Evolutionary conservation across 1,140 invertebrate species (phyloP).

Genomic region (Drosophila tristis): DNA sequence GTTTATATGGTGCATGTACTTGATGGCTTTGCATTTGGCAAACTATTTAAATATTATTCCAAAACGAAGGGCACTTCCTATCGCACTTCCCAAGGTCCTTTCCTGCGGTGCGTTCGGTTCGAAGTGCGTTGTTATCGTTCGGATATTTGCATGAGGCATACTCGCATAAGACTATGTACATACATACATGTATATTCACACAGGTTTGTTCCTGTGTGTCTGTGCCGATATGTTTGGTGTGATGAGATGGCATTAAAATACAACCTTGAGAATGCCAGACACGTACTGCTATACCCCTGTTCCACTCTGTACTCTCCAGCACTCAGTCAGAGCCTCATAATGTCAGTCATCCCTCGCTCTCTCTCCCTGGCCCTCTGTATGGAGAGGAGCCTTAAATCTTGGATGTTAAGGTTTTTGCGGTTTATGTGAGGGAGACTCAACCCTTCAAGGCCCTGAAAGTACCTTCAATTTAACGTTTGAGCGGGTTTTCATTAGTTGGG

Average conservation of each 20-base stretch:
- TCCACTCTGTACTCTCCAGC: not conserved
- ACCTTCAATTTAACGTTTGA: slow-evolving; percentile 66
- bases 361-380: not conserved
- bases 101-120: slow-evolving; percentile 25
- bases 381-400: slow-evolving; percentile 37
- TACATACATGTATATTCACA: slow-evolving; percentile 15
- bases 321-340: slow-evolving; percentile 23
- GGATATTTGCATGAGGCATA: slow-evolving; percentile 65
- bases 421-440: slow-evolving; percentile 9
- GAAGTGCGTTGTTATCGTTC: slow-evolving; percentile 75
- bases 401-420: slow-evolving; percentile 52
- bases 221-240: slow-evolving; percentile 16
- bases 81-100: slow-evolving; percentile 53
- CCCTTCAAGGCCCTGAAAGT: slow-evolving; percentile 9
- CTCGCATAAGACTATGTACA: slow-evolving; percentile 1
- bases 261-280: slow-evolving; percentile 78
- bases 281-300: slow-evolving; percentile 60
- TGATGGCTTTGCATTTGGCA: slow-evolving; percentile 65
- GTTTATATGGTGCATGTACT: slow-evolving; percentile 15
- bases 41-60: slow-evolving; percentile 73
- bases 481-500: slow-evolving; percentile 60
- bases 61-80: slow-evolving; percentile 60
- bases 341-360: slow-evolving; percentile 29
- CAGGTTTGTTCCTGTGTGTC: slow-evolving; percentile 10
- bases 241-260: slow-evolving; percentile 67